Evolutionary conservation across 2,888 invertebrate genomes (phyloP).

Genomic region (Busseola fusca): DNA sequence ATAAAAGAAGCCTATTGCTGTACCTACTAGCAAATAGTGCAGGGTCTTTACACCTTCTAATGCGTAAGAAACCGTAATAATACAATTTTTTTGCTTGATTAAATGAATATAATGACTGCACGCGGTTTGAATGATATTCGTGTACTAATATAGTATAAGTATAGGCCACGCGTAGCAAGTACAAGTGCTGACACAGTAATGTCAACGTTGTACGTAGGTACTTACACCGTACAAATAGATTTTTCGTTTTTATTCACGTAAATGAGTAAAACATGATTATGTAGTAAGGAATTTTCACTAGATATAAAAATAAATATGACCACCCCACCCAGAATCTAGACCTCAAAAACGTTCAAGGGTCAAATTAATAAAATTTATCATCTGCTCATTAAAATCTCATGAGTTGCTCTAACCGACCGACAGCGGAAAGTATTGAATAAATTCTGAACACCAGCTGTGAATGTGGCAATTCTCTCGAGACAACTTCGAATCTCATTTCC

Average conservation of each 20-base stretch:
- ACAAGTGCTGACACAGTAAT: too few relatives aligned
- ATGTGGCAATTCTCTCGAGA: conserved; percentile 42
- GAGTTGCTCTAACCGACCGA: conserved; percentile 14
- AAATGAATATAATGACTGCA: too few relatives aligned
- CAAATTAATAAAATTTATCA: conserved; percentile 52
- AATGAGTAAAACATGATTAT: background rate
- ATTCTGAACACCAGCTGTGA: conserved; percentile 53
- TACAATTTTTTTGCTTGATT: too few relatives aligned
- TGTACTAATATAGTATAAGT: too few relatives aligned
- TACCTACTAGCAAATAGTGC: too few relatives aligned
- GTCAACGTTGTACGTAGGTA: too few relatives aligned
- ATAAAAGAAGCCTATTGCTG: conserved; percentile 21
- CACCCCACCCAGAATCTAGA: conserved; percentile 1
- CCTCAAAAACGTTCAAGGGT: conserved; percentile 32
- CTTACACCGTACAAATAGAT: conserved; percentile 2
- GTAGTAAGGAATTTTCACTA: background rate
- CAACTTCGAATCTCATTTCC: conserved; percentile 52
- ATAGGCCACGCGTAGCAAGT: too few relatives aligned
- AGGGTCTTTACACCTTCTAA: too few relatives aligned
- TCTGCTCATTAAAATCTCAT: conserved; percentile 46
- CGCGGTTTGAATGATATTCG: too few relatives aligned
- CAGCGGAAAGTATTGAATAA: conserved; percentile 39
- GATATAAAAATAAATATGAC: background rate
- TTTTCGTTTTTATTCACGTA: conserved; percentile 17
- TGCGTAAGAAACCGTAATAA: too few relatives aligned